Evolutionary conservation across 2,888 invertebrate species (phyloP).

Genomic region (Charanyca ferruginea): DNA sequence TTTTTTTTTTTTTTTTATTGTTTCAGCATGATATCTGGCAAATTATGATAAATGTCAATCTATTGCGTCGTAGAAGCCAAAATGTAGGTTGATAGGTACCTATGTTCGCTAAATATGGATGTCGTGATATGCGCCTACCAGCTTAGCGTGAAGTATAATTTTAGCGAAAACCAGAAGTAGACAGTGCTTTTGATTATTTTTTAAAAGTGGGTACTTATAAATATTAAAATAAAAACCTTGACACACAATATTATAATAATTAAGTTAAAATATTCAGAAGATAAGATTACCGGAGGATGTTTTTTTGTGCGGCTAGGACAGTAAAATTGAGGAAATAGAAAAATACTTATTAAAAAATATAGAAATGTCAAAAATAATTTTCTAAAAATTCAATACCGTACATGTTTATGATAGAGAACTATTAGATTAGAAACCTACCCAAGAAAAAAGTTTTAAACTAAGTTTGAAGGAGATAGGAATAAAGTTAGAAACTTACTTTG

Average conservation of each 20-base stretch:
- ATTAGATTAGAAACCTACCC: background rate
- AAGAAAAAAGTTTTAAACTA: constrained; percentile 39
- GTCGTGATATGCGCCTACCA: too few relatives aligned
- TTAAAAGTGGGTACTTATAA: background rate
- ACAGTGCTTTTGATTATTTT: background rate
- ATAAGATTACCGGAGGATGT: background rate
- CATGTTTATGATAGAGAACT: background rate
- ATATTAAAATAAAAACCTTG: background rate
- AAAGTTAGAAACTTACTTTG: constrained; percentile 94
- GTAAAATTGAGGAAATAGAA: background rate
- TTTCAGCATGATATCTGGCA: constrained; percentile 61
- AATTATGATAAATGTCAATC: constrained; percentile 45
- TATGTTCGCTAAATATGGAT: constrained; percentile 21
- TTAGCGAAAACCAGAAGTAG: background rate
- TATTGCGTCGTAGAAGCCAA: constrained; percentile 15
- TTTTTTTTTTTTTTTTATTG: constrained; percentile 68
- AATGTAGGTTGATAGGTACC: constrained; percentile 20
- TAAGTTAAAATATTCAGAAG: background rate
- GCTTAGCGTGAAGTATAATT: background rate
- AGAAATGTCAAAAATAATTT: background rate
- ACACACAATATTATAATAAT: background rate
- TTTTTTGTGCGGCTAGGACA: too few relatives aligned
- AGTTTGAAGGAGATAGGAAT: constrained; percentile 36
- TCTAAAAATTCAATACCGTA: too few relatives aligned
- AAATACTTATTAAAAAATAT: background rate